Conservation (phyloP, 2,888 invertebrate species). For the Cosmorhoe ocellata region DNA sequence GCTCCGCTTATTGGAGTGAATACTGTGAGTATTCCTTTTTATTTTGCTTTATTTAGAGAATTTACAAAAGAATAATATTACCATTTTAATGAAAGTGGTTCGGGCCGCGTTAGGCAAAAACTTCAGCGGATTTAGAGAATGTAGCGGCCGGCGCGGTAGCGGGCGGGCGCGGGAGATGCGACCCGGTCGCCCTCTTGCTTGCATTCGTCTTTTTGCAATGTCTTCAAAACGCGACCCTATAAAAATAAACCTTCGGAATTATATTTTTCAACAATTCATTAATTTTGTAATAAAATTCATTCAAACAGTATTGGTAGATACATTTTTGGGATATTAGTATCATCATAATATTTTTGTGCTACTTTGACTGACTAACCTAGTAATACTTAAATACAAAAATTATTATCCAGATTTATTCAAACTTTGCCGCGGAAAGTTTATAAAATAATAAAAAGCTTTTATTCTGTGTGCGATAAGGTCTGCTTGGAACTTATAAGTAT, state of each 20-base stretch:
- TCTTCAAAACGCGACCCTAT: constrained; percentile 56
- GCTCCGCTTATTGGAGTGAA: constrained; percentile 63
- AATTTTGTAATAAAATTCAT: no score
- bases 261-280: no score
- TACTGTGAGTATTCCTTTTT: constrained; percentile 57
- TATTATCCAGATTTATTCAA: not conserved
- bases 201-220: constrained; percentile 71
- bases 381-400: not conserved
- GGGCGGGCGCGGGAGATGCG: constrained; percentile 42
- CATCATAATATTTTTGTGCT: not conserved
- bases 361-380: not conserved
- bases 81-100: constrained; percentile 33
- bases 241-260: constrained; percentile 1
- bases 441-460: constrained; percentile 12
- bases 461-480: constrained; percentile 2
- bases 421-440: constrained; percentile 7
- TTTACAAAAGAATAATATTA: constrained; percentile 6
- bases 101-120: constrained; percentile 45
- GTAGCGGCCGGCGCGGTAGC: constrained; percentile 38
- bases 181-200: constrained; percentile 65
- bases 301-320: no score
- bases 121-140: constrained; percentile 54
- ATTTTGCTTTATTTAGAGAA: constrained; percentile 1
- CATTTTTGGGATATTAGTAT: no score
- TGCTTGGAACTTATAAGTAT: constrained; percentile 29